phyloP scores from a whole-genome alignment of 2,888 invertebrate species.

The Sesamia inferens region DNA sequence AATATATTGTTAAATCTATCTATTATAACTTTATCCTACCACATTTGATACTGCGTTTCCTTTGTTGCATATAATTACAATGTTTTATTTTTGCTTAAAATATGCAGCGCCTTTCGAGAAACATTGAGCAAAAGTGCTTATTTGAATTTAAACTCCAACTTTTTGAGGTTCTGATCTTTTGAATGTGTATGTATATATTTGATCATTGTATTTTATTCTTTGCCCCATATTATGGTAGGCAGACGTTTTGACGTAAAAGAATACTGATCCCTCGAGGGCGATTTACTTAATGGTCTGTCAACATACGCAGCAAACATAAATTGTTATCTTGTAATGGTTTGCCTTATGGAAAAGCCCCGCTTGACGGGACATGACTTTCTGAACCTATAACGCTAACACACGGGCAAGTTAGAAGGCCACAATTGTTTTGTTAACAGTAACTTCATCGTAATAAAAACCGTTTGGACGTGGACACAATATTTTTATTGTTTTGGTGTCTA shows the following conservation, averaged over 20 bases:
- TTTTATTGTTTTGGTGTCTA: neutral
- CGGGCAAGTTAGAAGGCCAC: neutral
- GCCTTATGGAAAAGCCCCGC: slow-evolving; percentile 22
- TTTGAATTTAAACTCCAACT: neutral
- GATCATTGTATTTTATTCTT: slow-evolving; percentile 24
- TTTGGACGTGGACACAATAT: neutral
- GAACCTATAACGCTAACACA: slow-evolving; percentile 1
- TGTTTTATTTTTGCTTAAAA: too few relatives aligned
- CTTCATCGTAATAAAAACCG: too few relatives aligned
- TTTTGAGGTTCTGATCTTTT: neutral
- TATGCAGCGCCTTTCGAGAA: neutral
- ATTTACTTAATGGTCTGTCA: slow-evolving; percentile 62
- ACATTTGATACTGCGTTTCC: neutral
- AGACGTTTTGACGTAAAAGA: slow-evolving; percentile 48
- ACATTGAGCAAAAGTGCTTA: slow-evolving; percentile 2
- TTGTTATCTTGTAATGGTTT: slow-evolving; percentile 14
- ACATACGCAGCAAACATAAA: slow-evolving; percentile 28
- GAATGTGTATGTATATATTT: neutral
- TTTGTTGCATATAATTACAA: neutral
- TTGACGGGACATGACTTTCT: slow-evolving; percentile 13
- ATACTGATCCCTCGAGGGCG: slow-evolving; percentile 59
- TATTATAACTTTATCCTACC: neutral
- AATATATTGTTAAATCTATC: neutral
- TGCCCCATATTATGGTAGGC: slow-evolving; percentile 6
- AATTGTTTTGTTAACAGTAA: neutral